Conservation (phyloP, 2,888 invertebrate genomes). For the Chymomyza procnemis region DNA sequence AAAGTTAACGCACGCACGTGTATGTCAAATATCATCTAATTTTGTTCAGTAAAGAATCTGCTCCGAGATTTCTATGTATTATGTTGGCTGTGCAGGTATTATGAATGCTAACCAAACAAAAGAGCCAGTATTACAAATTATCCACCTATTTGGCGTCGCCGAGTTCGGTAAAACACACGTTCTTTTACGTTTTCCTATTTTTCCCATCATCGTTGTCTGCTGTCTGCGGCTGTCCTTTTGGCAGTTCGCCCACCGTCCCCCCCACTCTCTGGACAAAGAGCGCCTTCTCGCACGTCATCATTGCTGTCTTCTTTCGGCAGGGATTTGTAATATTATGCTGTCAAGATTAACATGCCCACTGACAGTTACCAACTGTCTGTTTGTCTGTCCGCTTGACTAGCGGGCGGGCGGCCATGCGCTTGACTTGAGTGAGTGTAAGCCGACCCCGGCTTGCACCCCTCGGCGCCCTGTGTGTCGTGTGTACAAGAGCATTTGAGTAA, state of each 20-base stretch:
- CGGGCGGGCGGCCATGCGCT: constrained; percentile 48
- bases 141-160: background rate
- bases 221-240: constrained; percentile 61
- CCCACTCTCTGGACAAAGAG: no score
- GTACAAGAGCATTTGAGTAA: constrained; percentile 20
- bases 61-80: background rate
- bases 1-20: constrained; percentile 22
- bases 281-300: constrained; percentile 60
- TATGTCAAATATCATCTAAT: background rate
- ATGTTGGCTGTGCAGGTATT: no score
- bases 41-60: background rate
- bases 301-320: constrained; percentile 73
- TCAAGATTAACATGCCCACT: constrained; percentile 72
- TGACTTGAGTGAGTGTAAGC: constrained; percentile 66
- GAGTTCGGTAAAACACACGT: background rate
- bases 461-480: constrained; percentile 16
- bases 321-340: constrained; percentile 75
- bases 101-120: background rate
- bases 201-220: background rate
- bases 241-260: background rate
- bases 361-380: constrained; percentile 67
- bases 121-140: background rate
- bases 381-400: background rate
- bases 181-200: background rate
- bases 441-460: constrained; percentile 55